Conservation (phyloP, 2,888 invertebrate genomes). For the Arrhopalites spinosus region DNA sequence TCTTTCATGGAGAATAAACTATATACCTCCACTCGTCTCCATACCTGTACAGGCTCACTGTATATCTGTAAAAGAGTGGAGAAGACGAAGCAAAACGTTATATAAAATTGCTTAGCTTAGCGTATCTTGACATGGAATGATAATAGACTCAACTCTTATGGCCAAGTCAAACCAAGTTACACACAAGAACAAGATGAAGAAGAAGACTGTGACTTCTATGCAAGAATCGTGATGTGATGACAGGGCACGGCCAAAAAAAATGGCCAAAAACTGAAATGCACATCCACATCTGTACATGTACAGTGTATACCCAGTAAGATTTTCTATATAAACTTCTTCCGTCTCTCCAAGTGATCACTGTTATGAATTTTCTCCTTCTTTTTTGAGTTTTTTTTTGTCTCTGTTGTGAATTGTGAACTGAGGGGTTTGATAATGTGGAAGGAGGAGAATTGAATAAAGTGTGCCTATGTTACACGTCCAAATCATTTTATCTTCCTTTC, state of each 20-base stretch:
- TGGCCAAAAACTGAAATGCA: slow-evolving; percentile 15
- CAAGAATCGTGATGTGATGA: slow-evolving; percentile 40
- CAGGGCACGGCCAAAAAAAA: slow-evolving; percentile 39
- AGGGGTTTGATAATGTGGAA: no score
- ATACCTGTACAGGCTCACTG: not conserved
- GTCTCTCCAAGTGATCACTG: no score
- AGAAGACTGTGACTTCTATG: not conserved
- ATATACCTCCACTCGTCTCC: not conserved
- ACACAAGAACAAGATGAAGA: not conserved
- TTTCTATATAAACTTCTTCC: no score
- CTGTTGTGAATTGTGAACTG: not conserved
- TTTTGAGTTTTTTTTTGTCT: not conserved
- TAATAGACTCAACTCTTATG: not conserved
- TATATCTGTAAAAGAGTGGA: not conserved
- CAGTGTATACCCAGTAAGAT: not conserved
- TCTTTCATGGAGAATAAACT: not conserved
- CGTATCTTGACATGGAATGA: slow-evolving; percentile 27
- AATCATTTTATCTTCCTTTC: not conserved
- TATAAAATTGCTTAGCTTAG: slow-evolving; percentile 13
- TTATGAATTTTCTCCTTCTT: not conserved
- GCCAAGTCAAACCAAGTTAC: not conserved
- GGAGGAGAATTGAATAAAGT: slow-evolving; percentile 24
- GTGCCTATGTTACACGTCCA: not conserved
- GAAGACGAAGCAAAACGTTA: not conserved
- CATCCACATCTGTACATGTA: not conserved